phyloP scores from a whole-genome alignment of 1,140 invertebrate genomes.

The Thereuonema tuberculata region DNA sequence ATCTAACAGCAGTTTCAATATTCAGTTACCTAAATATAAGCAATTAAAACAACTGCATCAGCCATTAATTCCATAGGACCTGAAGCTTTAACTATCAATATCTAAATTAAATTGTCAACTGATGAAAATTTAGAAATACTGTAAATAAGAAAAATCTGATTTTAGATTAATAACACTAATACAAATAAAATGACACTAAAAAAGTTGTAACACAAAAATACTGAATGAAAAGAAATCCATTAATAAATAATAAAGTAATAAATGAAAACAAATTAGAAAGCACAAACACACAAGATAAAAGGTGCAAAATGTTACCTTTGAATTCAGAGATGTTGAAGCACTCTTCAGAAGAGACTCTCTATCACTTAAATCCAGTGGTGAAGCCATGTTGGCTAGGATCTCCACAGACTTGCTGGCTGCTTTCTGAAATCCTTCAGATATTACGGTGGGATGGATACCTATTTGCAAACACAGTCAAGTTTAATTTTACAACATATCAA shows the following conservation, averaged over 20 bases:
- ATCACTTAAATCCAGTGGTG: slow-evolving; percentile 73
- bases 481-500: no score
- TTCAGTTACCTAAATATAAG: no score
- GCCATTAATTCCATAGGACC: no score
- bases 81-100: no score
- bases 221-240: neutral
- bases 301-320: slow-evolving; percentile 55
- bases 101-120: no score
- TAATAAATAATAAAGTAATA: no score
- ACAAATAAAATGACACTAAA: neutral
- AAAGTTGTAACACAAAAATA: neutral
- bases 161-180: neutral
- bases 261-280: neutral
- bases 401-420: slow-evolving; percentile 72
- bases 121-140: no score
- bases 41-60: no score
- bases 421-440: slow-evolving; percentile 91
- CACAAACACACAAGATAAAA: neutral
- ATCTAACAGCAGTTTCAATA: no score
- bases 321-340: slow-evolving; percentile 94
- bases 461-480: no score
- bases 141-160: no score
- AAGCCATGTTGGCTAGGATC: slow-evolving; percentile 73
- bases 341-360: slow-evolving; percentile 78
- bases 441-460: slow-evolving; percentile 91